phyloP scores from a whole-genome alignment of 2,888 invertebrate species.

The Dioctria rufipes region DNA sequence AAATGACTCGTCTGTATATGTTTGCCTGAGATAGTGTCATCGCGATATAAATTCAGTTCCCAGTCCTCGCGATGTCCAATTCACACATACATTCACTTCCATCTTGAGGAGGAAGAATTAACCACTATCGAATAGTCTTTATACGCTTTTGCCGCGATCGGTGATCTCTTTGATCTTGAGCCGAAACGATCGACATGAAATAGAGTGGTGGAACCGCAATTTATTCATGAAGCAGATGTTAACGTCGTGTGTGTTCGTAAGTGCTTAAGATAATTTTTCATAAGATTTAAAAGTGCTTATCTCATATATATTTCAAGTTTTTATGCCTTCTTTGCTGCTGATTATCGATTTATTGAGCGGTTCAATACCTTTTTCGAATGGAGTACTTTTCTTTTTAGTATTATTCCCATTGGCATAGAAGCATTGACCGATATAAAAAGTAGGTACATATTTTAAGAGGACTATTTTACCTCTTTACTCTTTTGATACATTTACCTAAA shows the following conservation, averaged over 20 bases:
- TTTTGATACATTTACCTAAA: too few relatives aligned
- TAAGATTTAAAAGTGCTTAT: conserved; percentile 50
- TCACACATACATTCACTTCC: neutral
- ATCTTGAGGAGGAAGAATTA: conserved; percentile 26
- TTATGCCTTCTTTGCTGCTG: neutral
- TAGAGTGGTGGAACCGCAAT: conserved; percentile 53
- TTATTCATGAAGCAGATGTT: conserved; percentile 56
- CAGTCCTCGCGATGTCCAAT: neutral
- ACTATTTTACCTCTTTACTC: too few relatives aligned
- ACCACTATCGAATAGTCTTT: conserved; percentile 48
- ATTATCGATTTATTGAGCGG: conserved; percentile 39
- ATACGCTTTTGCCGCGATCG: conserved; percentile 48
- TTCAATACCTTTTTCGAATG: conserved; percentile 13
- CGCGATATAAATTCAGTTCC: conserved; percentile 4
- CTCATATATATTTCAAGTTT: conserved; percentile 10
- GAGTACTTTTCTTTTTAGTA: too few relatives aligned
- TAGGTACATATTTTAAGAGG: too few relatives aligned
- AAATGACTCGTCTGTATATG: neutral
- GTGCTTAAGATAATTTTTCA: conserved; percentile 49
- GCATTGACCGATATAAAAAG: too few relatives aligned
- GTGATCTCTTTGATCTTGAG: conserved; percentile 45
- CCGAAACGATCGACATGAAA: conserved; percentile 54
- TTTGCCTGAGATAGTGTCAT: neutral
- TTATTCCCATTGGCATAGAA: too few relatives aligned
- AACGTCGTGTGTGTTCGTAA: conserved; percentile 55